Evolutionary conservation across 2,888 invertebrate species (phyloP).

Genomic region (Tetragnatha montana): DNA sequence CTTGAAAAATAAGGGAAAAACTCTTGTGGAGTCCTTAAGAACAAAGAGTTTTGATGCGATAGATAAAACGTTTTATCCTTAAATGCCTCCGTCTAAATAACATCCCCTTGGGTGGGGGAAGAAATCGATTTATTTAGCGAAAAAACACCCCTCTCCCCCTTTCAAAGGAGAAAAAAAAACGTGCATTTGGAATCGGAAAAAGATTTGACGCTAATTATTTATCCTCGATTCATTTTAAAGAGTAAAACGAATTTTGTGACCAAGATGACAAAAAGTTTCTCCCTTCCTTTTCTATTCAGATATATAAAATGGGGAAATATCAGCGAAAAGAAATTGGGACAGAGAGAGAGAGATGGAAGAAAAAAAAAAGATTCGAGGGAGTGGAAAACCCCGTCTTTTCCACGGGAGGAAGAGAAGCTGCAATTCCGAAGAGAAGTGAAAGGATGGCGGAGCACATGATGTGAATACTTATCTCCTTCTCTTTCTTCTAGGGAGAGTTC

Average conservation of each 20-base stretch:
- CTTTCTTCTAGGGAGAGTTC: conserved; percentile 29
- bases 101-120: neutral
- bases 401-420: neutral
- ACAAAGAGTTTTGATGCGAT: neutral
- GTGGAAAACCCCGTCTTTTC: neutral
- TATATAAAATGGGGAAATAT: neutral
- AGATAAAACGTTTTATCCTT: neutral
- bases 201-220: conserved; percentile 30
- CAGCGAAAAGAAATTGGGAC: neutral
- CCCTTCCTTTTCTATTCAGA: neutral
- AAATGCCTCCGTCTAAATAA: neutral
- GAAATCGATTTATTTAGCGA: neutral
- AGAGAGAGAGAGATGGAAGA: neutral
- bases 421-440: conserved; percentile 12
- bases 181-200: neutral
- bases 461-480: conserved; percentile 46
- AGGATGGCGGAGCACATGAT: conserved; percentile 38
- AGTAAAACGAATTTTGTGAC: conserved; percentile 22
- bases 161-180: neutral
- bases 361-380: neutral
- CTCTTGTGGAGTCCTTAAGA: neutral
- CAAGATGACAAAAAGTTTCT: conserved; percentile 18
- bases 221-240: conserved; percentile 36
- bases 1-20: too few relatives aligned
- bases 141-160: neutral